Evolutionary conservation across 2,797 vertebrate genomes (phyloP).

Genomic region (Sciaenops ocellatus): DNA sequence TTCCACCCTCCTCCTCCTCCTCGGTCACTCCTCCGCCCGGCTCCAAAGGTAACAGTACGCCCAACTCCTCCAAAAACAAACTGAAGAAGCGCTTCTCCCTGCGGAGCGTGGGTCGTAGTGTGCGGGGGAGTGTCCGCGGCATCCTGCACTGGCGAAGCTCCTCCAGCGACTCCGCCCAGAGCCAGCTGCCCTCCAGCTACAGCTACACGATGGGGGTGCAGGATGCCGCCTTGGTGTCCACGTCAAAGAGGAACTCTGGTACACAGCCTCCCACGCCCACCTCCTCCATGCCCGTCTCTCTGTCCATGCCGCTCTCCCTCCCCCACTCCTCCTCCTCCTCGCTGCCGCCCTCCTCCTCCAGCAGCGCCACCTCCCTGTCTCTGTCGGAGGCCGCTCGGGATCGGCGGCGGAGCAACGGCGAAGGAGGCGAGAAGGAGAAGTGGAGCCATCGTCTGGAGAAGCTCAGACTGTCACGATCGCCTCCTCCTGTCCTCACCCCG

Average conservation of each 20-base stretch:
- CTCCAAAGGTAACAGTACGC: constrained; percentile 72
- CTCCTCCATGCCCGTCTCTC: constrained; percentile 83
- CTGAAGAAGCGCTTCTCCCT: constrained; percentile 94
- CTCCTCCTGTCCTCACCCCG: constrained; percentile 73
- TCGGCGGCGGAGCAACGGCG: constrained; percentile 85
- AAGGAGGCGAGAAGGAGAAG: constrained; percentile 88
- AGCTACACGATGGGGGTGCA: constrained; percentile 87
- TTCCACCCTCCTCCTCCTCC: constrained; percentile 57
- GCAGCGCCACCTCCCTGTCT: constrained; percentile 86
- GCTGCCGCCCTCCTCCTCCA: constrained; percentile 85
- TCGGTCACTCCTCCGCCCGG: constrained; percentile 79
- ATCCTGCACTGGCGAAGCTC: constrained; percentile 94
- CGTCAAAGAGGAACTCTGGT: constrained; percentile 79
- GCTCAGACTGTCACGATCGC: constrained; percentile 89
- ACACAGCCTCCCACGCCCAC: constrained; percentile 80
- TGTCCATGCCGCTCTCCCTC: constrained; percentile 84
- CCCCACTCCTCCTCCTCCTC: constrained; percentile 88
- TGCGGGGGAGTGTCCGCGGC: constrained; percentile 91
- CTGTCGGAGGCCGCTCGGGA: constrained; percentile 82
- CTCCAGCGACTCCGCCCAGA: constrained; percentile 80
- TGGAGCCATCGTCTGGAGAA: constrained; percentile 93
- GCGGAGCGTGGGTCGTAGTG: constrained; percentile 90
- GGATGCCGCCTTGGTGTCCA: constrained; percentile 64
- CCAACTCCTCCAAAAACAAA: constrained; percentile 86
- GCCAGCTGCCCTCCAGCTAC: constrained; percentile 84